Evolutionary conservation across 2,797 vertebrate genomes (phyloP), one percentile per base, ranked within the genome.

Genomic region (Anguilla megastoma): DNA sequence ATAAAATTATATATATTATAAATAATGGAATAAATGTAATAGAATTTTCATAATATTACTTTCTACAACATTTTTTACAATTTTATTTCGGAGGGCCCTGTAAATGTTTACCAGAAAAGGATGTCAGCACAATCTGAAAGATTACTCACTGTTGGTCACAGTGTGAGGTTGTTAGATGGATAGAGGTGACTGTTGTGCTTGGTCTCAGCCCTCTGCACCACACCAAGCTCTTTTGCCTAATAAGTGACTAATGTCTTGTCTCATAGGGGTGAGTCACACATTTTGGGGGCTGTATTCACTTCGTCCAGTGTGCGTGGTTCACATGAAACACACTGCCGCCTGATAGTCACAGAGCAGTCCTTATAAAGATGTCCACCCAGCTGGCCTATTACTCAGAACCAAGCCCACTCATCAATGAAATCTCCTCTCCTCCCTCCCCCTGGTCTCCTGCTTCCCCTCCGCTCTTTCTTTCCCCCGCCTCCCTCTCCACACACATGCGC

Each of bases 361-460:
- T 84, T 89, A 86, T 89, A 86, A 89, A 86, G 85, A 69, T 85
- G 18, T 89, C 88, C 60, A 30, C 52, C 50, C 50, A 74, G 88
- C 85, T 48, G 45, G 85, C 18, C 88, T 84, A 82, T 60, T 84
- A 63, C 27, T 56, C 85, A 86, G 88, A 79, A 14, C 80, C 52
- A 79, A 86, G 86, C 88, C 88, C 80, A 89, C 88, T 86, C 50
- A 33, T 87, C 80, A 88, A 48, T 74, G 56, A 27, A 71, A 41
- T 33, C 54, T 50, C 41, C 48, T 27, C 36, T 60, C 85, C 24
- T 45, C 41, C 48, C 41, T 45, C 56, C 24, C 56, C 10, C 30
- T 8, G 24, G 82, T 9, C 54, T 52, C 30, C 36, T 82, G 16
- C 21, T 0, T 45, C n/a, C 36, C 41, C 45, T 27, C 69, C 60